Evolutionary conservation across 2,113 vertebrate genomes (phyloP), one percentile per base, ranked within the genome.

Genomic region (Balaeniceps rex): DNA sequence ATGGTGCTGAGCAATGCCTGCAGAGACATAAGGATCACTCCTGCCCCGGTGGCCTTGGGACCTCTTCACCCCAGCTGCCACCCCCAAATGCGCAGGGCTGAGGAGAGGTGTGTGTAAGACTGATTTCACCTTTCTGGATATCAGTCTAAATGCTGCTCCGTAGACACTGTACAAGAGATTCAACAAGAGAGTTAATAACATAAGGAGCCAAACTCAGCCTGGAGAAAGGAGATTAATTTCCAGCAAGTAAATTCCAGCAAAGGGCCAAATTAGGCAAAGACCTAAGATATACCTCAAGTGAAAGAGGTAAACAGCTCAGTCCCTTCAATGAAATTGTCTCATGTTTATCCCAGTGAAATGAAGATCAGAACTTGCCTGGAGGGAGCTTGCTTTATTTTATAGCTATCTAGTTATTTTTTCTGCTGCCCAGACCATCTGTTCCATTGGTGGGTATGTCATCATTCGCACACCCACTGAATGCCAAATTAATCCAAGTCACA

Each of bases 401-500:
- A 95, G 57, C 31, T 93, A 92, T 94, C 65, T 89, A 76, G 92
- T 87, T 97, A 97, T 93, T 95, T 96, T 92, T 94, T 88, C 87
- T 91, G 52, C 82, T 97, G 91, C 87, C 88, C 83, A 79, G 70
- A 96, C 97, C 96, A 97, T 97, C 96, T 97, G 96, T 97, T 96
- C 83, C 70, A 95, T 89, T 94, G 94, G 84, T 92, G 81, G 58
- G 58, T 96, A 91, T 93, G 65, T 92, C 94, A 97, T 96, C 96
- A 61, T 96, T 96, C 31, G 1, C 88, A 97, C 97, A 97, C 95
- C 97, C 96, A 97, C 97, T 95, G 92, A 95, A 95, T 94, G 52
- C 94, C 95, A 92, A 97, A 97, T 97, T 96, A 96, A 94, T 97
- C 96, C 83, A 87, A 97, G 91, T 97, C 94, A 97, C 90, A 95